phyloP scores from a whole-genome alignment of 2,113 vertebrate genomes.

The Gavia stellata region DNA sequence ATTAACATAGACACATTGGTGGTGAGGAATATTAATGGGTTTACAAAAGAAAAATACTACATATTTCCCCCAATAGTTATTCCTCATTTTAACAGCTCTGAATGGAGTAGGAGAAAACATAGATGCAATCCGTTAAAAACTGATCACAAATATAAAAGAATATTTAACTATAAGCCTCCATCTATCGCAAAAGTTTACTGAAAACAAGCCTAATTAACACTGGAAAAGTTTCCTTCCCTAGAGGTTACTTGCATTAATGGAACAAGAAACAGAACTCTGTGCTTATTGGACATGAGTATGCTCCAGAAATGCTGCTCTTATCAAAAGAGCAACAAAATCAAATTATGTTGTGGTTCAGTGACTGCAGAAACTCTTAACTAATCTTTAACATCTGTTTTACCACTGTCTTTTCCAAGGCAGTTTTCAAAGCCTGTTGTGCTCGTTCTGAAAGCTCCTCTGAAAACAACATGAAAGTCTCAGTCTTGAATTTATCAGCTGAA shows the following conservation, averaged over 20 bases:
- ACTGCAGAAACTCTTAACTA: background rate
- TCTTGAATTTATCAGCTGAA: background rate
- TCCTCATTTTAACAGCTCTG: background rate
- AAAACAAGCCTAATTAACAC: background rate
- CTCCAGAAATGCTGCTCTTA: background rate
- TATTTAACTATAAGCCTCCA: background rate
- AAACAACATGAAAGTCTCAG: background rate
- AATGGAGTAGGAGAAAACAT: background rate
- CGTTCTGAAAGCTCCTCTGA: background rate
- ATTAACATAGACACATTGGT: background rate
- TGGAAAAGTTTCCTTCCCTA: background rate
- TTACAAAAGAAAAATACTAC: background rate
- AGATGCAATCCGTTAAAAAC: background rate
- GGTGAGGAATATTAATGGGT: background rate
- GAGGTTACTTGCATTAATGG: background rate
- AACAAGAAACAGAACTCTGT: background rate
- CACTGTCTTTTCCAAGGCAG: background rate
- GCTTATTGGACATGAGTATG: background rate
- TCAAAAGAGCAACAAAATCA: background rate
- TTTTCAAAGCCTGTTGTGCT: background rate
- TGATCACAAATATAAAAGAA: background rate
- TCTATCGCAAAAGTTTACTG: background rate
- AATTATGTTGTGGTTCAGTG: background rate
- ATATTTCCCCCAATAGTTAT: background rate
- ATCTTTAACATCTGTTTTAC: slow-evolving; percentile 8